Evolutionary conservation across 2,113 vertebrate species (phyloP), one percentile per base, ranked within the genome.

Genomic region (Carettochelys insculpta): DNA sequence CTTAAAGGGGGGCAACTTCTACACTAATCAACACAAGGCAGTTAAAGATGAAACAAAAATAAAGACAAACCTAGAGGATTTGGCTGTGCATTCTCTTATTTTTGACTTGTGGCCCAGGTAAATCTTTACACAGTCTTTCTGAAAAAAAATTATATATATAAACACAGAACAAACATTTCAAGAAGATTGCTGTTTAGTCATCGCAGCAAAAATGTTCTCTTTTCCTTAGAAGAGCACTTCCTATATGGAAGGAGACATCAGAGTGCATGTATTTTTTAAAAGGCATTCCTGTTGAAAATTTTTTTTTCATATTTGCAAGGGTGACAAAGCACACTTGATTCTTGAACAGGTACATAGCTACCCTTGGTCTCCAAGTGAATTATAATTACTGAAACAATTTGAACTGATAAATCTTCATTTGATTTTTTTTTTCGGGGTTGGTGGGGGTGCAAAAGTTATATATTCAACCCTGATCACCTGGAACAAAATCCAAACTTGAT

Each of bases 151-250:
- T 52, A 54, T 5, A 61, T 80, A 92, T 61, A 78, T 0, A 10
- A 24, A 91, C 94, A 88, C 45, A 65, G 86, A 80, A 84, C 87
- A 94, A 82, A 56, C 22, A 61, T 80, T 54, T 56, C 76, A 95
- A 95, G 88, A 97, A 91, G 93, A 77, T 48, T 75, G 91, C 78
- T 83, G 91, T 95, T 96, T 94, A 96, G 88, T 82, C 87, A 75
- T 22, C 41, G 50, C 61, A 94, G 82, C 85, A 90, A 90, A 95
- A 78, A 0, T 2, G 80, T 94, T 91, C 96, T 87, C 96, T 92
- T 96, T 91, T 50, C 87, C 83, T 91, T 92, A 1, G 1, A 58
- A 94, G 77, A 93, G 14, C 41, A 90, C 58, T 95, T 95, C 85
- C 84, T 87, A 86, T 93, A 93, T 88, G 90, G 85, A 97, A 95